These are phyloP conservation scores for Sebastes dallii DNA, from an alignment of 2,797 vertebrate genomes.

Conservation along the genomic window DNA sequence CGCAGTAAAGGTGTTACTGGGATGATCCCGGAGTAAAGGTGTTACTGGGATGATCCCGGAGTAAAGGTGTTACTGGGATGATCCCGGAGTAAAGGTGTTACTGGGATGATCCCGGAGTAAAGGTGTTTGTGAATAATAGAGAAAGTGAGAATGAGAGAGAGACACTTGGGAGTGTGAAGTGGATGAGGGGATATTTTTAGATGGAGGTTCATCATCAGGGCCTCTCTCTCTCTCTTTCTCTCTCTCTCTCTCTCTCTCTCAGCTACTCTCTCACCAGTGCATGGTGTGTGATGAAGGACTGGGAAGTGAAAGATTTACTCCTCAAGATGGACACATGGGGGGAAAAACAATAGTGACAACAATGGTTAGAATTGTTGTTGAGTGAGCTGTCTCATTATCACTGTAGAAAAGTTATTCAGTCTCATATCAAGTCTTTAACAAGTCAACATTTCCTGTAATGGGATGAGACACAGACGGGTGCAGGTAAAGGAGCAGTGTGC, in stretches of 20 bases:
- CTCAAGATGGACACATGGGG: background rate
- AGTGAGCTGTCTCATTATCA: background rate
- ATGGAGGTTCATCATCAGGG: conserved; percentile 17
- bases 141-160: conserved; percentile 24
- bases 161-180: conserved; percentile 23
- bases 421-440: no score
- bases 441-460: no score
- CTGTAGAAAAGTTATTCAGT: background rate
- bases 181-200: conserved; percentile 53
- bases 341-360: background rate
- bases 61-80: no score
- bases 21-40: no score
- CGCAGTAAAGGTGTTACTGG: no score
- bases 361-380: background rate
- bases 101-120: background rate
- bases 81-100: no score
- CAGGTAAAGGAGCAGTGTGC: no score
- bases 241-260: background rate
- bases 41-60: no score
- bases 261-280: background rate
- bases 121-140: conserved; percentile 16
- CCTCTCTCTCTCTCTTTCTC: background rate
- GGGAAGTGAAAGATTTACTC: background rate
- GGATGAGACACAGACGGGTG: background rate
- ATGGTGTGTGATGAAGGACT: background rate